Evolutionary conservation across 2,888 invertebrate genomes (phyloP), one percentile per base, ranked within the genome.

Genomic region (Drosophila helvetica): DNA sequence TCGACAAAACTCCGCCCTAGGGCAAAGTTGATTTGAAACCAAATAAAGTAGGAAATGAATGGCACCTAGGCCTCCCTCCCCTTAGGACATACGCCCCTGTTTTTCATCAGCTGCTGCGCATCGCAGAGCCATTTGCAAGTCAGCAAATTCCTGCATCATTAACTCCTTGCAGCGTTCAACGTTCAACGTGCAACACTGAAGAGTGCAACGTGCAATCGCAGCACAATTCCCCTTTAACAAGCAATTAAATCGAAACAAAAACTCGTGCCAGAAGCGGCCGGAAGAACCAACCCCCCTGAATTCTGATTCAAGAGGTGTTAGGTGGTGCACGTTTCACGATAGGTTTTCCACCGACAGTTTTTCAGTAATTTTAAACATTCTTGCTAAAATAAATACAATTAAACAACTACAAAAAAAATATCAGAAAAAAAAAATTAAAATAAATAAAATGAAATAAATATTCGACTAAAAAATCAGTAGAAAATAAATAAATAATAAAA

Each of bases 201-300:
- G 38, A 45, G 69, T 68, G 57, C 66, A 88, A 75, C 79, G 79
- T 81, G 77, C 85, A 66, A 53, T 74, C 64, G 85, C 75, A 80
- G 81, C 85, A 86, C 81, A 88, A 89, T 88, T 83, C 84, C 72
- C 78, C 86, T 83, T 87, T 85, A 85, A 85, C 85, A 85, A 89
- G 89, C 85, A 86, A 86, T 86, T 89, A 86, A 89, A 86, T 88
- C 86, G 85, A 85, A 87, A 86, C 85, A 85, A 89, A 85, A 77
- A 68, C 63, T 45, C 66, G 74, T 66, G 42, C 53, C 62, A 52
- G 33, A 5, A 12, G 33, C 3, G 33, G 33, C 33, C 33, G 58
- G 53, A 73, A 62, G 51, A 52, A 75, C 60, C 70, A 70, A 74
- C 70, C 58, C 12, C 62, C 25, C 22, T 3, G 25, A 25, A 7